A percentile compares a stretch with the other conserved stretches of the same genome.
phyloP scores from a whole-genome alignment of 2,888 invertebrate genomes.

The Microplitis manilae region DNA sequence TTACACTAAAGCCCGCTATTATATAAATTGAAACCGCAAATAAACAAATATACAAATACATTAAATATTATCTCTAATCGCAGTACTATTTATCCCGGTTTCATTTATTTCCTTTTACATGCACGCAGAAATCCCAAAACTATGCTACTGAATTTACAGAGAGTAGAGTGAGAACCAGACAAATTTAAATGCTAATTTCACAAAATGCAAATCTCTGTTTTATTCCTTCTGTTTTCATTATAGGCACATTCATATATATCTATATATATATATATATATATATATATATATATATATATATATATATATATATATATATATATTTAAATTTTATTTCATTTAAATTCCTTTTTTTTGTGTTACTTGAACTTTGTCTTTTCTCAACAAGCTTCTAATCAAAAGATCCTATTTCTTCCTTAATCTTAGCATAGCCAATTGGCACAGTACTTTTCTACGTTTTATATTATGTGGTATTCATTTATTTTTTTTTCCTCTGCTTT shows the following conservation, averaged over 20 bases:
- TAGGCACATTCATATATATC: too few species aligned
- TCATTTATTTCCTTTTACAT: background rate
- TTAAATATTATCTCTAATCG: background rate
- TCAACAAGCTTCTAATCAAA: constrained; percentile 1
- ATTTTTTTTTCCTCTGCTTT: background rate
- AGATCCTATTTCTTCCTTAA: background rate
- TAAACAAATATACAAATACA: background rate
- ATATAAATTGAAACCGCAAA: background rate
- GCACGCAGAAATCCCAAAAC: background rate
- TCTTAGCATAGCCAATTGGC: background rate
- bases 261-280: background rate
- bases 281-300: background rate
- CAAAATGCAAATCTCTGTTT: background rate
- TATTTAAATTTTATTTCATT: background rate
- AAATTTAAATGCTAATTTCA: background rate
- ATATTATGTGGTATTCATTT: background rate
- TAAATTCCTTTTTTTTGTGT: background rate
- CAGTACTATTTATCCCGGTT: background rate
- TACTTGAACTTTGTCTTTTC: background rate
- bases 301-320: background rate
- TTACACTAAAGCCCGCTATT: background rate
- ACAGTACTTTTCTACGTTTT: background rate
- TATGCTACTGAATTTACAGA: background rate
- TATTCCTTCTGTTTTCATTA: background rate
- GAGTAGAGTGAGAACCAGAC: background rate